phyloP scores from a whole-genome alignment of 1,140 invertebrate genomes.

The Pseudomyrmex cubaensis region DNA sequence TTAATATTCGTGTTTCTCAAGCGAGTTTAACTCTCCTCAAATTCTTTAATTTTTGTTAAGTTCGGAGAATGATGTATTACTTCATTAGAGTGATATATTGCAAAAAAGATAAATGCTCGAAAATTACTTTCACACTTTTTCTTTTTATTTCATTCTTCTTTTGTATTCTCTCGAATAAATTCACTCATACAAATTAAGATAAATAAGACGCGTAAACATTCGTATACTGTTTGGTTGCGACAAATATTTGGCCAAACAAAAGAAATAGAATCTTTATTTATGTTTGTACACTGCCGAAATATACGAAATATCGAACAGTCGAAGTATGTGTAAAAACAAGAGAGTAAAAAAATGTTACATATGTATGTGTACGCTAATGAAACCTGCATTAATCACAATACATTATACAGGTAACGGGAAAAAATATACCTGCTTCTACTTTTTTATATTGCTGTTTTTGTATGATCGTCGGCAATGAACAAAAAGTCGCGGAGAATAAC shows the following conservation, averaged over 20 bases:
- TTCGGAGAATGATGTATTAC: slow-evolving; percentile 14
- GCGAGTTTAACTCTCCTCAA: background rate
- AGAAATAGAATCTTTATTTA: background rate
- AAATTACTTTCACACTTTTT: too few species aligned
- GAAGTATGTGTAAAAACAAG: background rate
- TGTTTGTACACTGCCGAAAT: background rate
- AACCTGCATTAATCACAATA: slow-evolving; percentile 22
- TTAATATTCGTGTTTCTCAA: background rate
- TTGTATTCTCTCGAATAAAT: background rate
- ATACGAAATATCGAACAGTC: background rate
- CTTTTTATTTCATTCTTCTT: background rate
- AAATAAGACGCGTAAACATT: background rate
- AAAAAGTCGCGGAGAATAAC: slow-evolving; percentile 16
- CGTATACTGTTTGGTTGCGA: too few species aligned
- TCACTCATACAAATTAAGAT: slow-evolving; percentile 8
- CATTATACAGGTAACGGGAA: background rate
- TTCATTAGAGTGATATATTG: background rate
- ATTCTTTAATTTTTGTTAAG: slow-evolving; percentile 13
- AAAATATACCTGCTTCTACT: background rate
- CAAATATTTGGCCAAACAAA: background rate
- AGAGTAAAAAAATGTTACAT: background rate
- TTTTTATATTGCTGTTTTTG: background rate
- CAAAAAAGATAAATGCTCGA: background rate
- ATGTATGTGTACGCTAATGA: background rate
- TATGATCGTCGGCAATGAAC: background rate